These are phyloP conservation scores for Neuroscelio doddi DNA, from an alignment of 2,888 invertebrate genomes.

Conservation along the genomic window DNA sequence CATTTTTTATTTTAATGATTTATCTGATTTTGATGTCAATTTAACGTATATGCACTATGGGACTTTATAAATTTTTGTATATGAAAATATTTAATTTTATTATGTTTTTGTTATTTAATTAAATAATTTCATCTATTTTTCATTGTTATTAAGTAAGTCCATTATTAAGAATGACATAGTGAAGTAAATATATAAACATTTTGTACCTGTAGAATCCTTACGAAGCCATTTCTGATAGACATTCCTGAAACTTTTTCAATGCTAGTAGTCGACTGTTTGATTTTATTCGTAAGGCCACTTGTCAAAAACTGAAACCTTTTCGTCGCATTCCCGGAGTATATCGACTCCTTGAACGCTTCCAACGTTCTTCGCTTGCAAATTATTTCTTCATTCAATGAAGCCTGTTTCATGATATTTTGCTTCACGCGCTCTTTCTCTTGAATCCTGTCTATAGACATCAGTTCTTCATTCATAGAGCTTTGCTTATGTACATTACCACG, in stretches of 20 bases:
- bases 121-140: too few relatives aligned
- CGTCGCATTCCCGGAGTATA: slow-evolving; percentile 81
- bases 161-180: too few relatives aligned
- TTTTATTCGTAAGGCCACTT: slow-evolving; percentile 86
- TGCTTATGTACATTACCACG: slow-evolving; percentile 83
- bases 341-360: slow-evolving; percentile 81
- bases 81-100: too few relatives aligned
- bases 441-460: slow-evolving; percentile 89
- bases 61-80: too few relatives aligned
- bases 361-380: slow-evolving; percentile 81
- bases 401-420: slow-evolving; percentile 90
- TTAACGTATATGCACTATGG: too few relatives aligned
- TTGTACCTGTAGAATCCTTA: slow-evolving; percentile 85
- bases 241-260: slow-evolving; percentile 85
- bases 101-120: too few relatives aligned
- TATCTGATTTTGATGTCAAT: too few relatives aligned
- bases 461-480: slow-evolving; percentile 90
- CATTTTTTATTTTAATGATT: too few relatives aligned
- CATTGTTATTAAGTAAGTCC: too few relatives aligned
- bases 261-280: slow-evolving; percentile 87
- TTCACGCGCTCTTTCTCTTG: slow-evolving; percentile 87
- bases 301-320: slow-evolving; percentile 85
- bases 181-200: too few relatives aligned
- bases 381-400: slow-evolving; percentile 90
- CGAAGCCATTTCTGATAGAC: slow-evolving; percentile 83